Evolutionary conservation across 1,140 invertebrate genomes (phyloP).

Genomic region (Chlorops oryzae): DNA sequence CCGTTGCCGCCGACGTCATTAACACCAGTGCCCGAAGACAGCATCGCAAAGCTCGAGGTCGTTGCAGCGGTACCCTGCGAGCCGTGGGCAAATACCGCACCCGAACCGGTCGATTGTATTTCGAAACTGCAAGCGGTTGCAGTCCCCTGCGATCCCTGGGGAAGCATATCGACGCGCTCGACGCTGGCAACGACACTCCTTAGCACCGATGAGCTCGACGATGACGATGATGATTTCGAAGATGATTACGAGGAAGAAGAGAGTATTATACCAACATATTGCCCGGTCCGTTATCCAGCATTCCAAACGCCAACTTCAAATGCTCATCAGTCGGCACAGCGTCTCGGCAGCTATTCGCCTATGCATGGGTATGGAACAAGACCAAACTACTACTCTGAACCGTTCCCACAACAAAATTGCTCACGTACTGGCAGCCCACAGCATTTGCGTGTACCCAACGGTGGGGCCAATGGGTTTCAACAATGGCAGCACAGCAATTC

Average conservation of each 20-base stretch:
- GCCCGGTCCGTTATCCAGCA: constrained; percentile 38
- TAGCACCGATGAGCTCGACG: constrained; percentile 48
- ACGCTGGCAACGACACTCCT: constrained; percentile 50
- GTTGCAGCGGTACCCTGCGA: constrained; percentile 40
- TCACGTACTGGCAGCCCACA: constrained; percentile 41
- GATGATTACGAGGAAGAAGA: constrained; percentile 52
- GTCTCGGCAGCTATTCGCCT: constrained; percentile 19
- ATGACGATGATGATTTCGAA: constrained; percentile 54
- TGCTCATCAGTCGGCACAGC: constrained; percentile 23
- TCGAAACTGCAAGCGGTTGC: constrained; percentile 51
- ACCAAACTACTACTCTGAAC: constrained; percentile 46
- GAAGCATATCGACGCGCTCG: constrained; percentile 48
- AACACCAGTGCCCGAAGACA: constrained; percentile 47
- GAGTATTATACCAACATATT: constrained; percentile 47
- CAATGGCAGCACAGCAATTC: constrained; percentile 30
- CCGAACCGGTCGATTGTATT: constrained; percentile 43
- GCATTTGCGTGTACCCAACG: constrained; percentile 27
- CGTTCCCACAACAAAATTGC: constrained; percentile 46
- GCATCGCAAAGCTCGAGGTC: constrained; percentile 49
- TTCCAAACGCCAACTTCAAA: constrained; percentile 28
- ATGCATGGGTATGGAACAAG: constrained; percentile 32
- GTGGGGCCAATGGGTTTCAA: constrained; percentile 27
- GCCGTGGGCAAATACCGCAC: constrained; percentile 28
- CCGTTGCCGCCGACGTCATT: constrained; percentile 39
- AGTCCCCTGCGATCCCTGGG: constrained; percentile 51